Conservation (phyloP, 2,888 invertebrate species). For the Dione juno region DNA sequence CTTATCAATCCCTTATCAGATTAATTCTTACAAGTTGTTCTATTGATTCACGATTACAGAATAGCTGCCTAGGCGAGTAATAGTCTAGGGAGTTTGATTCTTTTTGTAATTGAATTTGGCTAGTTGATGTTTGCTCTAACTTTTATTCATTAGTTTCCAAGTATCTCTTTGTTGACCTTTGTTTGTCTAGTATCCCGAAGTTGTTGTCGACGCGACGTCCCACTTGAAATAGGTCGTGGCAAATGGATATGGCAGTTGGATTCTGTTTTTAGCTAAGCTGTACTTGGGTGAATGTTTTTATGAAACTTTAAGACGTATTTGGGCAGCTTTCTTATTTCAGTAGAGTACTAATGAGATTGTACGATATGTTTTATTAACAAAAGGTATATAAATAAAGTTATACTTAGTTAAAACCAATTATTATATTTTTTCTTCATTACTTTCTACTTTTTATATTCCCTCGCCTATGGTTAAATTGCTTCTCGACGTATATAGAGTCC, state of each 20-base stretch:
- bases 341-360: background rate
- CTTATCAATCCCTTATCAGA: constrained; percentile 31
- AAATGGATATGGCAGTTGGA: constrained; percentile 37
- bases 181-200: constrained; percentile 40
- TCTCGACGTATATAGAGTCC: no score
- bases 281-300: constrained; percentile 2
- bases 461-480: no score
- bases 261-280: constrained; percentile 26
- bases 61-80: constrained; percentile 57
- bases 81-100: constrained; percentile 64
- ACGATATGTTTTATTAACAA: background rate
- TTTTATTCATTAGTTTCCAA: constrained; percentile 34
- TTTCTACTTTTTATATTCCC: no score
- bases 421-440: no score
- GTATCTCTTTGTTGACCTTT: constrained; percentile 41
- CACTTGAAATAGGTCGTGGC: constrained; percentile 31
- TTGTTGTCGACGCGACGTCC: constrained; percentile 27
- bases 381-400: background rate
- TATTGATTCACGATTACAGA: constrained; percentile 35
- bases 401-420: no score
- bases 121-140: constrained; percentile 30
- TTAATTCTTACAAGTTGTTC: constrained; percentile 34
- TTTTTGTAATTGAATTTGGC: constrained; percentile 58
- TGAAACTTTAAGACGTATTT: constrained; percentile 15
- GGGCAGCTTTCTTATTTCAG: constrained; percentile 1